These are phyloP conservation scores for Drosophila nigritarsus DNA, from an alignment of 2,888 invertebrate genomes.

Conservation along the genomic window DNA sequence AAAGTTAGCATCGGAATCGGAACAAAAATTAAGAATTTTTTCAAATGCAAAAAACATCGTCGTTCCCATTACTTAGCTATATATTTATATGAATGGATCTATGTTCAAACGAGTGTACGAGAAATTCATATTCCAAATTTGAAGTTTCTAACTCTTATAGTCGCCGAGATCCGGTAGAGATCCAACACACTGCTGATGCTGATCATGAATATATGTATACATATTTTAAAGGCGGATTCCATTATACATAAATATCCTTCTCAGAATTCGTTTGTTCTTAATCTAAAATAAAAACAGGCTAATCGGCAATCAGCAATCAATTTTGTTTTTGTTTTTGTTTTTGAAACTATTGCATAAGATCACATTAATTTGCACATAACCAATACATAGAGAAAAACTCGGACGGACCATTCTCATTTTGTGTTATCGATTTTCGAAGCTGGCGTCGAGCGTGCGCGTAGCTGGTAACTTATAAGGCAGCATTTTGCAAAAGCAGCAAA, in stretches of 20 bases:
- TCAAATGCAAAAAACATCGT: no score
- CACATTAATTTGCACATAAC: not conserved
- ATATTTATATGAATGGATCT: not conserved
- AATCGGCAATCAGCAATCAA: not conserved
- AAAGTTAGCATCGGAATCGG: not conserved
- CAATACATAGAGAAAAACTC: not conserved
- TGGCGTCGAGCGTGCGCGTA: conserved; percentile 9
- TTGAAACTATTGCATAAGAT: not conserved
- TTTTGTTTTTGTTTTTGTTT: not conserved
- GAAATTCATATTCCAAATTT: not conserved
- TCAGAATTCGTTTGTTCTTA: not conserved
- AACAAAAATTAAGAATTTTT: not conserved
- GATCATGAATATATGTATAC: not conserved
- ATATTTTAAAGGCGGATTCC: not conserved
- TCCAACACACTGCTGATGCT: not conserved
- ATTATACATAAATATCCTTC: no score
- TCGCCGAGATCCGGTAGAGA: not conserved
- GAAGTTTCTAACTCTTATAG: not conserved
- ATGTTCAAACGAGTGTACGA: not conserved
- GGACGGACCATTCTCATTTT: not conserved
- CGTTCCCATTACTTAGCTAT: no score
- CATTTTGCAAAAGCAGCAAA: conserved; percentile 27
- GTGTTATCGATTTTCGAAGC: conserved; percentile 52
- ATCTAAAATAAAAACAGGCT: not conserved
- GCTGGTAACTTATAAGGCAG: conserved; percentile 25